Evolutionary conservation across 2,113 vertebrate genomes (phyloP).

Genomic region (Alouatta palliata): DNA sequence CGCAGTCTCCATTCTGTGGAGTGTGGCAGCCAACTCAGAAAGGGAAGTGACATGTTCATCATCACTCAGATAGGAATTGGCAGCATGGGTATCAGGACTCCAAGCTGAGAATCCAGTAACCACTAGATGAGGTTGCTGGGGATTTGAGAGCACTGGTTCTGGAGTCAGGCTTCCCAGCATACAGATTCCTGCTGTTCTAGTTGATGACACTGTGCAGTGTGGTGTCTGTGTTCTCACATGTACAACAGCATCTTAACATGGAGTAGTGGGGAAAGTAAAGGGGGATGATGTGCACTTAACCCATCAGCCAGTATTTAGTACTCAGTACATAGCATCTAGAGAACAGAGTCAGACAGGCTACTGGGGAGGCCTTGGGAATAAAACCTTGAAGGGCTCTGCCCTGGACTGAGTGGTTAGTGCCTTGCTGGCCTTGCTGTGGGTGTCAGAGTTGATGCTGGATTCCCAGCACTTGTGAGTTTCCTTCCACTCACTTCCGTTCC

Average conservation of each 20-base stretch:
- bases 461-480: not conserved
- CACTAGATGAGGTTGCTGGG: not conserved
- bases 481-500: not conserved
- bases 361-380: not conserved
- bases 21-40: not conserved
- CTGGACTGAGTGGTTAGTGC: not conserved
- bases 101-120: not conserved
- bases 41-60: not conserved
- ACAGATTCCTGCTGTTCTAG: not conserved
- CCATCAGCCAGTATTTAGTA: not conserved
- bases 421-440: no score
- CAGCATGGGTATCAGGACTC: accelerated
- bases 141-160: not conserved
- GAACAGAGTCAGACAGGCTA: not conserved
- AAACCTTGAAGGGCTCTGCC: not conserved
- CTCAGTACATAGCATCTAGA: not conserved
- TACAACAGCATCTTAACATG: accelerated
- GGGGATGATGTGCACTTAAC: not conserved
- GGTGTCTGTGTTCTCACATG: accelerated
- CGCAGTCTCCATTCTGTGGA: accelerated
- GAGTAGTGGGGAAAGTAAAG: not conserved
- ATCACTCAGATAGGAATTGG: not conserved
- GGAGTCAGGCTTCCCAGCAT: not conserved
- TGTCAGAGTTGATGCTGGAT: not conserved
- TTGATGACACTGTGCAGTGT: accelerated